Percentiles rank a stretch among this genome's conserved stretches.
phyloP scores from a whole-genome alignment of 2,888 invertebrate species.

The Plutella xylostella region DNA sequence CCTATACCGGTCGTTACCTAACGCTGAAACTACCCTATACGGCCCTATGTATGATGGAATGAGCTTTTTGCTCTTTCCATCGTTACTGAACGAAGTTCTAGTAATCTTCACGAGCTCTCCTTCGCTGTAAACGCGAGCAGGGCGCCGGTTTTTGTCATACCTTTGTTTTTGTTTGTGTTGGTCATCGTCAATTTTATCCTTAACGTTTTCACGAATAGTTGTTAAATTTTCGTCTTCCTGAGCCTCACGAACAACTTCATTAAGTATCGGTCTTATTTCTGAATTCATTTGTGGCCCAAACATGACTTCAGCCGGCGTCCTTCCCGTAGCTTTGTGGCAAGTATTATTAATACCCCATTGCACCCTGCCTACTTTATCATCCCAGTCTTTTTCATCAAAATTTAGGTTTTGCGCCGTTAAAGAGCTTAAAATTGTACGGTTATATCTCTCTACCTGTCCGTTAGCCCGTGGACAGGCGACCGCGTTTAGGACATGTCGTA shows the following conservation, averaged over 20 bases:
- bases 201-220: background rate
- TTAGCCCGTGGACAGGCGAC: too few species aligned
- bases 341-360: constrained; percentile 4
- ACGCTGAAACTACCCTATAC: background rate
- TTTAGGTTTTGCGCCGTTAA: background rate
- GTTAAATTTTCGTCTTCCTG: background rate
- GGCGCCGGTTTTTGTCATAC: background rate
- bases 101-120: background rate
- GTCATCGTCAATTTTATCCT: constrained; percentile 2
- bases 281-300: background rate
- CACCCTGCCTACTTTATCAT: background rate
- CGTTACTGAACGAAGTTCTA: background rate
- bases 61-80: background rate
- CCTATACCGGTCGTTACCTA: background rate
- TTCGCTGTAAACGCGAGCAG: background rate
- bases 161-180: constrained; percentile 2
- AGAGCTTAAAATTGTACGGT: background rate
- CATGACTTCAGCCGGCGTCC: constrained; percentile 1
- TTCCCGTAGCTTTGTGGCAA: constrained; percentile 1
- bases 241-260: background rate
- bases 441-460: too few species aligned
- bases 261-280: background rate
- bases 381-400: constrained; percentile 2
- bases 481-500: too few species aligned
- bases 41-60: background rate